Percentiles rank a stretch among this genome's conserved stretches.
These are phyloP conservation scores for Leguminivora glycinivorella DNA, from an alignment of 1,140 invertebrate genomes.

Conservation along the genomic window DNA sequence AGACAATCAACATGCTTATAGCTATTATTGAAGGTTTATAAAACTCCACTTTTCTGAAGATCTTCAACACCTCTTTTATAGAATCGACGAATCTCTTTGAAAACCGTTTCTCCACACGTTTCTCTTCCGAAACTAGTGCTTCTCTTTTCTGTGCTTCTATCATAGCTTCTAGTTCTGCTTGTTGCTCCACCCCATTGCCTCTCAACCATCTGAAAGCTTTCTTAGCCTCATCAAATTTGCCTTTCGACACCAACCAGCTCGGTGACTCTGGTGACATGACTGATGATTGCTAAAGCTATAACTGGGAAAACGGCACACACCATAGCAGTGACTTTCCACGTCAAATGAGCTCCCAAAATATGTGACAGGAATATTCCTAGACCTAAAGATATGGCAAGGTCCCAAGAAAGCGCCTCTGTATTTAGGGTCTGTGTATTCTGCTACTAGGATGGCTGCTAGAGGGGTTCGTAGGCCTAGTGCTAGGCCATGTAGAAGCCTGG, in stretches of 20 bases:
- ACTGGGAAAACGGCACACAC: conserved; percentile 65
- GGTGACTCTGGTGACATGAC: conserved; percentile 69
- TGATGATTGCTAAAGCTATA: conserved; percentile 67
- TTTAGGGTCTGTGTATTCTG: conserved; percentile 70
- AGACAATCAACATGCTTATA: conserved; percentile 70
- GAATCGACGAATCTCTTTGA: conserved; percentile 45
- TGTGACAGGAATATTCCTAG: conserved; percentile 68
- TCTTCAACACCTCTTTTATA: conserved; percentile 55
- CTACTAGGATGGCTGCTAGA: conserved; percentile 67
- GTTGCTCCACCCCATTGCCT: conserved; percentile 56
- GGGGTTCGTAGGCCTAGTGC: conserved; percentile 65
- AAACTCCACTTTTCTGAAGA: conserved; percentile 73
- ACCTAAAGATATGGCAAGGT: conserved; percentile 66
- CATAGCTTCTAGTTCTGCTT: conserved; percentile 62
- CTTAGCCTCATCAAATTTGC: conserved; percentile 60
- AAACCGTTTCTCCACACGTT: conserved; percentile 36
- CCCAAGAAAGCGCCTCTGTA: conserved; percentile 68
- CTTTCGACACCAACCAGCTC: conserved; percentile 68
- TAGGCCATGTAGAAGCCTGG: conserved; percentile 63
- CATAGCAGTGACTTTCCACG: conserved; percentile 66
- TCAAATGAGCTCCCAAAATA: conserved; percentile 65
- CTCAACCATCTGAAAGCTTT: conserved; percentile 69
- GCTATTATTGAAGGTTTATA: conserved; percentile 70
- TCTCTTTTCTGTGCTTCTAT: conserved; percentile 60
- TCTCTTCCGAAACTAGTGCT: conserved; percentile 36